These are phyloP conservation scores for Agapetus fuscipes DNA, from an alignment of 2,888 invertebrate genomes.

Conservation along the genomic window DNA sequence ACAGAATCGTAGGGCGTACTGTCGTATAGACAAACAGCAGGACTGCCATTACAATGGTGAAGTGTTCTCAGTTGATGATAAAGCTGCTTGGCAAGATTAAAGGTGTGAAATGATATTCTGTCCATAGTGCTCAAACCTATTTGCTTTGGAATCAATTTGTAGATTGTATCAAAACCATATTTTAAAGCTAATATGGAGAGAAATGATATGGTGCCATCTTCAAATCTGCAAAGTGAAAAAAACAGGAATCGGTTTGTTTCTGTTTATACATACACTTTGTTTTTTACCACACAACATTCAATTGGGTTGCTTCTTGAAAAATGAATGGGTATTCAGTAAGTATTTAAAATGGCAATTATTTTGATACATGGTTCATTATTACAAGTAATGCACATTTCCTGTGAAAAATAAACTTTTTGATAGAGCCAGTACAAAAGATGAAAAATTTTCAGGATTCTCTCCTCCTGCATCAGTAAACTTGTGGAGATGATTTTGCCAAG, in stretches of 20 bases:
- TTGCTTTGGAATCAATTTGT: slow-evolving; percentile 50
- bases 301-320: no score
- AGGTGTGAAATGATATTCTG: slow-evolving; percentile 64
- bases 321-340: no score
- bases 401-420: no score
- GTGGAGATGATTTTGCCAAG: no score
- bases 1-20: slow-evolving; percentile 56
- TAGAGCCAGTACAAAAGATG: no score
- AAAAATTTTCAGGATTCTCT: no score
- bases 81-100: slow-evolving; percentile 63
- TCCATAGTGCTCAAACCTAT: slow-evolving; percentile 42
- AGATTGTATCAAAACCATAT: slow-evolving; percentile 71
- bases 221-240: slow-evolving; percentile 61
- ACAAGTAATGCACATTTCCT: no score
- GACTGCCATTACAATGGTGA: slow-evolving; percentile 62
- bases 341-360: no score
- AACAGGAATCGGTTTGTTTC: neutral
- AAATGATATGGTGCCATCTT: slow-evolving; percentile 90
- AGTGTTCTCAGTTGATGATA: slow-evolving; percentile 52
- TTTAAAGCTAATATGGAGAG: slow-evolving; percentile 72
- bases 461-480: no score
- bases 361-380: no score
- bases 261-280: slow-evolving; percentile 1
- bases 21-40: slow-evolving; percentile 62
- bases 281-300: no score